These are phyloP conservation scores for Chloroceryle amazona DNA, from an alignment of 2,797 vertebrate genomes.

Conservation along the genomic window DNA sequence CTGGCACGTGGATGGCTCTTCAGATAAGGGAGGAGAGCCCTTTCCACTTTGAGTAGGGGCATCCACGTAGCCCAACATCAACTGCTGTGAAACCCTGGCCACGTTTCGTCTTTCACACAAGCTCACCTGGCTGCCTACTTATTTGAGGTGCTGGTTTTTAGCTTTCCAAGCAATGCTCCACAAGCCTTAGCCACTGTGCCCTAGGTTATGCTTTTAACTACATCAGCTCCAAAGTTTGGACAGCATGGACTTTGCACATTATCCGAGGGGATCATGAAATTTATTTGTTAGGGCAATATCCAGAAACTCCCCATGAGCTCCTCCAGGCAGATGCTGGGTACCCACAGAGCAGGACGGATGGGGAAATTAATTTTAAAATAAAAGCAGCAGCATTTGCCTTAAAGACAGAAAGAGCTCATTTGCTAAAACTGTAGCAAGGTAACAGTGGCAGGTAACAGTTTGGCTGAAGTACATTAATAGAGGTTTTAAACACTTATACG, in stretches of 20 bases:
- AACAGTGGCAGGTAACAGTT: background rate
- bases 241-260: background rate
- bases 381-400: background rate
- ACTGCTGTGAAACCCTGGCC: background rate
- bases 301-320: background rate
- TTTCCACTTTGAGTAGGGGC: rapidly evolving
- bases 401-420: background rate
- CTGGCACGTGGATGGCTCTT: rapidly evolving
- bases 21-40: background rate
- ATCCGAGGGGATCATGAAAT: rapidly evolving
- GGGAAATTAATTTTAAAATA: background rate
- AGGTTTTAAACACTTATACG: background rate
- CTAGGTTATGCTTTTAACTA: background rate
- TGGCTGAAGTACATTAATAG: background rate
- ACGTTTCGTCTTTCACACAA: rapidly evolving
- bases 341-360: background rate
- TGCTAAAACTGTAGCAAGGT: background rate
- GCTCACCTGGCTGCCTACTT: background rate
- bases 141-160: background rate
- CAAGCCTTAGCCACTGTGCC: background rate
- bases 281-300: background rate
- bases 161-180: background rate
- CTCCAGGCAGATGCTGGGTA: background rate
- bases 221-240: background rate
- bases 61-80: background rate